Conservation (phyloP, 1,140 invertebrate species). For the Leptinotarsa texana region DNA sequence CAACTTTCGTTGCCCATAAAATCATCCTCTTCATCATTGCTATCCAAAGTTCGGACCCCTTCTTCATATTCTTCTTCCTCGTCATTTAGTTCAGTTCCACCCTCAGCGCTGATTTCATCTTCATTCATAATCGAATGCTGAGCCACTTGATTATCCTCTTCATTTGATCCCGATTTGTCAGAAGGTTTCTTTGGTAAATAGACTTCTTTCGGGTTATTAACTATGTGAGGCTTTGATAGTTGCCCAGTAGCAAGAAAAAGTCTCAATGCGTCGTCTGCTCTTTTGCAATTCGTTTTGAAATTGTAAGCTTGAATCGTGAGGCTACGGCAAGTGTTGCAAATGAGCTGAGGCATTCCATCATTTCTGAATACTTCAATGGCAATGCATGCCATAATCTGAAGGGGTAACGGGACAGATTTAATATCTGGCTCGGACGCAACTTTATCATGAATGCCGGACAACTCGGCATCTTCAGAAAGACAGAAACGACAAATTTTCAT, state of each 20-base stretch:
- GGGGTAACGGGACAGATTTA: slow-evolving; percentile 64
- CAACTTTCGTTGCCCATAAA: not conserved
- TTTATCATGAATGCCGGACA: slow-evolving; percentile 69
- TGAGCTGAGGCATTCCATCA: slow-evolving; percentile 73
- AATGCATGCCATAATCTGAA: slow-evolving; percentile 76
- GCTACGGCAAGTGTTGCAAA: slow-evolving; percentile 69
- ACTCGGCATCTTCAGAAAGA: slow-evolving; percentile 62
- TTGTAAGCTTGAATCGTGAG: slow-evolving; percentile 71
- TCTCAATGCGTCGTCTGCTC: slow-evolving; percentile 69
- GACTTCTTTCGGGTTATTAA: not conserved
- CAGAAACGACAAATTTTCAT: slow-evolving; percentile 75
- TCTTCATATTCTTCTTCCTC: slow-evolving; percentile 15
- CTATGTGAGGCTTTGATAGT: slow-evolving; percentile 53
- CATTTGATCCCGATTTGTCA: not conserved
- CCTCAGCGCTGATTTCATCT: not conserved
- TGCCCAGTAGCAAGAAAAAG: slow-evolving; percentile 68
- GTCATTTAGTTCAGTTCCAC: not conserved
- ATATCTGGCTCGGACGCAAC: slow-evolving; percentile 56
- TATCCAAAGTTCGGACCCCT: slow-evolving; percentile 27
- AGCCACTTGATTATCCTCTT: not conserved
- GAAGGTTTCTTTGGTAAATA: not conserved
- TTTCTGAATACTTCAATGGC: slow-evolving; percentile 74
- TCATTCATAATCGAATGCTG: not conserved
- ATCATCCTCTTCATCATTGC: slow-evolving; percentile 38
- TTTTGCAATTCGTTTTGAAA: slow-evolving; percentile 74